Evolutionary conservation across 2,113 vertebrate species (phyloP), one percentile per base, ranked within the genome.

Genomic region (Cynopterus brachyotis): DNA sequence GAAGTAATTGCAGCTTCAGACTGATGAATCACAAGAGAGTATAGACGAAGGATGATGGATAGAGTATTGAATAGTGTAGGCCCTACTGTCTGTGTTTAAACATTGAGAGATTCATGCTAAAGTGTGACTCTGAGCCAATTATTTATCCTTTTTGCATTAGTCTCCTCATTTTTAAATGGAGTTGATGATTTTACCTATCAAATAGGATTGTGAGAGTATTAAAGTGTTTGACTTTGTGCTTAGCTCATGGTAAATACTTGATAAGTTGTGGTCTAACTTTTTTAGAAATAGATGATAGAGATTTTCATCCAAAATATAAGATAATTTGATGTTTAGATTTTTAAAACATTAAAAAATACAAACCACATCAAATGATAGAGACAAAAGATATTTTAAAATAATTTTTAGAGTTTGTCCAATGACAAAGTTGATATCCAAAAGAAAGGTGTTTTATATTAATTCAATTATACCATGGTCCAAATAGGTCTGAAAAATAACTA

Each of bases 121-220:
- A 53, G 28, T 81, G 57, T 86, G 50, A 45, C 59, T 69, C 35
- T 81, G 24, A 26, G 57, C 20, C 47, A 93, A 17, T 35, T 80
- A 75, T 53, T 94, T 69, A 42, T 57, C 26, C 22, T 79, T 28
- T 76, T 60, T 69, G 80, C 59, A 66, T 95, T 37, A 57, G 26
- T 69, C 90, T 90, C 66, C 60, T 95, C n/a, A 75, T 90, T 90
- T 95, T 59, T 40, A 91, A 91, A 86, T 78, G 24, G 24, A 9
- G 20, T 80, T 89, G 42, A 72, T 95, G 66, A 47, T 55, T 35
- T 12, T 96, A 15, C 19, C 26, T 37, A 40, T 69, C 13, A 72
- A 64, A 87, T 9, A 82, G 35, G 42, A 17, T 91, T 59, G 19
- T 88, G 9, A 22, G 26, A 73, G 3, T 64, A 60, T 82, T 75